These are phyloP conservation scores for Aldabrachelys gigantea DNA, from an alignment of 2,113 vertebrate genomes.

Conservation along the genomic window DNA sequence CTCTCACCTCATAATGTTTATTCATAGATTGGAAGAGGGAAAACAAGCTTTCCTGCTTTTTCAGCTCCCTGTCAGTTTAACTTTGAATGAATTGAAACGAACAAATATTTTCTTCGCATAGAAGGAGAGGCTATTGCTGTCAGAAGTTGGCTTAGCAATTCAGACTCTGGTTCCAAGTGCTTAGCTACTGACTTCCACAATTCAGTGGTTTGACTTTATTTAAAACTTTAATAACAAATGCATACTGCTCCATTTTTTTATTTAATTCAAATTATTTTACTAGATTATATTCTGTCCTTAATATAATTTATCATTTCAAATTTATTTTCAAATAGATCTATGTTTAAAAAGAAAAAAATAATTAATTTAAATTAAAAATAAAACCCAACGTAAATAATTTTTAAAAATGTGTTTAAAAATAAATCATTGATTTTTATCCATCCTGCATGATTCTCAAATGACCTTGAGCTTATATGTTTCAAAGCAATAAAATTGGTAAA, in stretches of 20 bases:
- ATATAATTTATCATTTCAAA: neutral
- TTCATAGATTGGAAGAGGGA: no score
- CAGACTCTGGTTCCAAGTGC: neutral
- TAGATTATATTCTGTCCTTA: neutral
- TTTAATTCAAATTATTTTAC: neutral
- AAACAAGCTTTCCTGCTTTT: neutral
- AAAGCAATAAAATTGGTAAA: neutral
- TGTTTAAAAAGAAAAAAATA: neutral
- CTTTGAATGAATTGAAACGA: neutral
- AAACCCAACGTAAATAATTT: neutral
- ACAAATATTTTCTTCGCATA: neutral
- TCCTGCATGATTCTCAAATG: neutral
- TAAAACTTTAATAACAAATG: neutral
- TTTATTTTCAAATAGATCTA: neutral
- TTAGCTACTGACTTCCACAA: neutral
- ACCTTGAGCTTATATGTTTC: neutral
- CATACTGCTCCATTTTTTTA: neutral
- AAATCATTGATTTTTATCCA: neutral
- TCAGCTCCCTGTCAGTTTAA: neutral
- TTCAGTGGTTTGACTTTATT: neutral
- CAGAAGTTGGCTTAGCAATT: neutral
- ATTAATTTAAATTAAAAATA: neutral
- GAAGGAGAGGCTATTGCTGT: neutral
- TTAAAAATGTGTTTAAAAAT: neutral
- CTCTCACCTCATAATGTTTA: neutral